Conservation (phyloP, 2,888 invertebrate genomes). For the Pharmacophagus antenor region DNA sequence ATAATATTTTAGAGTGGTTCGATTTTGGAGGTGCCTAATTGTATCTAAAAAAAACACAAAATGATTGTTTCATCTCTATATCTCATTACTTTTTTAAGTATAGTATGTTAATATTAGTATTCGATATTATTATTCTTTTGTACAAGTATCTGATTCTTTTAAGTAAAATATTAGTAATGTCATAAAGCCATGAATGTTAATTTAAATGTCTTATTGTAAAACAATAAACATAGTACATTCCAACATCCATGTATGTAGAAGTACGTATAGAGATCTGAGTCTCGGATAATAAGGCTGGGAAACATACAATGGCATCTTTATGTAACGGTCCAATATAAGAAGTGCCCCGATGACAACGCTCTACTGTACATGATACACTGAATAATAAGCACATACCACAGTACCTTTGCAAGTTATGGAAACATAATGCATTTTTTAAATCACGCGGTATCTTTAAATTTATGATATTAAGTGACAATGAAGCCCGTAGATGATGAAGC, state of each 20-base stretch:
- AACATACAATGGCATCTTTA: constrained; percentile 57
- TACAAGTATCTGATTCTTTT: no score
- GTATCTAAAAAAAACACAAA: no score
- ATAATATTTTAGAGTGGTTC: no score
- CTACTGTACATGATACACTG: constrained; percentile 37
- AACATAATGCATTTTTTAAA: background rate
- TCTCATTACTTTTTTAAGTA: no score
- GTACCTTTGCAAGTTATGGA: background rate
- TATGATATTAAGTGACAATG: no score
- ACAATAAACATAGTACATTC: background rate
- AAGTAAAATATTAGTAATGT: background rate
- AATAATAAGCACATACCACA: constrained; percentile 30
- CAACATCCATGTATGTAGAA: constrained; percentile 8
- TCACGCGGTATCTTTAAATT: background rate
- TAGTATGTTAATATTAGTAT: no score
- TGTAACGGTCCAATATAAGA: constrained; percentile 39
- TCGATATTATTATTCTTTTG: background rate
- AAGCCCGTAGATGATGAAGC: no score
- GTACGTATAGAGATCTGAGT: constrained; percentile 48
- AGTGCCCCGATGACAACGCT: constrained; percentile 35
- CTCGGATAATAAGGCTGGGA: constrained; percentile 50
- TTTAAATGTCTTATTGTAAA: background rate
- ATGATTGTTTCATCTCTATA: no score
- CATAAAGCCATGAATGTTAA: background rate
- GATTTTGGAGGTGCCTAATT: no score